Base-by-base conservation (phyloP, 2,888 invertebrate genomes). In the Brachyptera putata region DNA sequence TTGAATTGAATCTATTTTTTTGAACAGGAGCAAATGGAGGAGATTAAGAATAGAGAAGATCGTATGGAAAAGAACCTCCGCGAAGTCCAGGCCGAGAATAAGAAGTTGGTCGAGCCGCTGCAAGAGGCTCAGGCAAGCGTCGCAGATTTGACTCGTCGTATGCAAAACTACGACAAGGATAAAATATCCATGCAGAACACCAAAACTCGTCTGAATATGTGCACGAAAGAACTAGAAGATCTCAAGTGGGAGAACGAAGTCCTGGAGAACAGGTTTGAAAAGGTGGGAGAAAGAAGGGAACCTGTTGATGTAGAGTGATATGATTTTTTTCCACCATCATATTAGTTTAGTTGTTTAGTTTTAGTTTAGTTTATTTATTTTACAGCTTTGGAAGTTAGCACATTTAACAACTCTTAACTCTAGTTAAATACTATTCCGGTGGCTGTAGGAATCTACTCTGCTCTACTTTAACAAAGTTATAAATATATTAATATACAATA, bases 101-200 rank as follows among this genome's bases (percentile, higher is more conserved):
- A 86, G 69, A 82, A 82, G 64, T 77, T 93, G 11, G 77, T 80
- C 0, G 85, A 86, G 65, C 92, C 93, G 0, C 73, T 92, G 16
- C 84, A 86, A 69, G 79, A 81, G 53, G 87, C 90, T 0, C 80
- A 85, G 61, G 75, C 82, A 37, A 87, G 91, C 67, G 83, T 89
- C 7, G 80, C 81, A 22, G 89, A 91, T 62, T 77, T 88, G 63
- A 84, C 84, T 65, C 81, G 88, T n/a, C 88, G 89, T 70, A 79
- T 93, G 70, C 82, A 84, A n/a, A 89, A 91, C 73, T 92, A 92
- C 68, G 88, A 90, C 63, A 88, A 91, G 65, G 92, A 94, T 72
- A 91, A 91, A 70, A 81, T 85, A 64, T 85, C 87, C 46, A 77
- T 71, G 36, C 67, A 84, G 83, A 81, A 80, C 70, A 81, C 82